These are phyloP conservation scores for Blera fallax DNA, from an alignment of 2,888 invertebrate species.

Conservation along the genomic window DNA sequence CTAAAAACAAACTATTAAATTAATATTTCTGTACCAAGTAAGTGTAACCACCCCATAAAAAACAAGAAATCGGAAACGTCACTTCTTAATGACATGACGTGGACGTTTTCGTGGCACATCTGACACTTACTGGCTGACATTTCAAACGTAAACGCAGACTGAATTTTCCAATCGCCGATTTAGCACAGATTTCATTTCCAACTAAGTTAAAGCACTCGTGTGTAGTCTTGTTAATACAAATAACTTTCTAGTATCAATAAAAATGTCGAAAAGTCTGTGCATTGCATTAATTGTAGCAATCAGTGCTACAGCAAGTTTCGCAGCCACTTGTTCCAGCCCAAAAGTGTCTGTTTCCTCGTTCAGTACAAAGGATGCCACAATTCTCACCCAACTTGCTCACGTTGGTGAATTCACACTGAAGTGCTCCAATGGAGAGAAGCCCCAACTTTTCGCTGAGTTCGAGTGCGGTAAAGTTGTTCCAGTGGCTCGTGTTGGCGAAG, in stretches of 20 bases:
- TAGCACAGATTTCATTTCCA: conserved; percentile 8
- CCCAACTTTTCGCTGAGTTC: conserved; percentile 94
- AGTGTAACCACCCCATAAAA: neutral
- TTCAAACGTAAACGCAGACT: conserved; percentile 37
- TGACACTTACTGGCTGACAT: conserved; percentile 59
- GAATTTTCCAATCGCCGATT: conserved; percentile 34
- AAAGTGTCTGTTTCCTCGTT: conserved; percentile 90
- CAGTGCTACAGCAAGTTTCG: conserved; percentile 74
- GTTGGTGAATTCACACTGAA: conserved; percentile 94
- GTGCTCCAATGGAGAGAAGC: conserved; percentile 87
- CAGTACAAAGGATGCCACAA: conserved; percentile 95
- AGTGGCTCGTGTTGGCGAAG: conserved; percentile 89
- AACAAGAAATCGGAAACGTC: conserved; percentile 20
- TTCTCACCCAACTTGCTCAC: conserved; percentile 94
- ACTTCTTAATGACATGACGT: conserved; percentile 48
- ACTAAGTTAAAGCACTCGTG: neutral
- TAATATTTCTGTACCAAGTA: neutral
- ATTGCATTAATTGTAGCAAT: conserved; percentile 74
- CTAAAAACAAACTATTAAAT: too few relatives aligned
- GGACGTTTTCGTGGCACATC: conserved; percentile 67
- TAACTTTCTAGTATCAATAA: neutral
- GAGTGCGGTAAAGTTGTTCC: conserved; percentile 91
- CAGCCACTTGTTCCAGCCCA: conserved; percentile 84
- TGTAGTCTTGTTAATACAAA: conserved; percentile 10
- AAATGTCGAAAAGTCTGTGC: conserved; percentile 76